phyloP scores from a whole-genome alignment of 2,888 invertebrate genomes.

The Aphrophora alni region DNA sequence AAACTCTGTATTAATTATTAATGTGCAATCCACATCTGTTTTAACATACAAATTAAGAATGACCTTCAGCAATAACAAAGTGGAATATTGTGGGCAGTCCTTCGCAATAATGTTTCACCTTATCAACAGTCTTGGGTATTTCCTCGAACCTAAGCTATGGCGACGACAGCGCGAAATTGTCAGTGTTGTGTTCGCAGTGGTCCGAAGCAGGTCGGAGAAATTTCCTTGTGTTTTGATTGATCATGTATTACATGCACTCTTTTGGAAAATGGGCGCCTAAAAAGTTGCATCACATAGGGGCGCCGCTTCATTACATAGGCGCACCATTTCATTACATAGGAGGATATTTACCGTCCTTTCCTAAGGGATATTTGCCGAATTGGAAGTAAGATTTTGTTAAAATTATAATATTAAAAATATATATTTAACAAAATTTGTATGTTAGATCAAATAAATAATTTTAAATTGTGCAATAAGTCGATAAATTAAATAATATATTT shows the following conservation, averaged over 20 bases:
- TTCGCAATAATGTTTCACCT: no score
- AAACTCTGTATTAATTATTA: no score
- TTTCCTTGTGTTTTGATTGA: no score
- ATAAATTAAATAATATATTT: no score
- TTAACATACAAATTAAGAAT: no score
- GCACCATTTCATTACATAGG: background rate
- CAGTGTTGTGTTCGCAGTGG: background rate
- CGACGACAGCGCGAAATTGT: background rate
- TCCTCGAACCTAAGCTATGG: background rate
- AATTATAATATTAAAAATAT: no score
- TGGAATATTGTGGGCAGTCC: no score
- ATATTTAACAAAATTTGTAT: no score
- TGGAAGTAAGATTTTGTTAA: constrained; percentile 6
- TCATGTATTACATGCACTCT: background rate
- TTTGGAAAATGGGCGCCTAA: background rate
- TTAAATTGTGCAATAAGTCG: no score
- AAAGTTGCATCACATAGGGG: background rate
- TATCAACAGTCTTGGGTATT: background rate
- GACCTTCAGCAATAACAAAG: no score
- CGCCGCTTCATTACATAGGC: background rate
- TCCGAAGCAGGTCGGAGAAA: background rate
- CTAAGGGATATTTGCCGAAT: background rate
- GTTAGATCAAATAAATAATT: no score
- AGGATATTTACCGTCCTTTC: background rate
- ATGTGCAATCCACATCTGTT: no score